phyloP scores from a whole-genome alignment of 2,113 vertebrate species.

The Sminthopsis crassicaudata region DNA sequence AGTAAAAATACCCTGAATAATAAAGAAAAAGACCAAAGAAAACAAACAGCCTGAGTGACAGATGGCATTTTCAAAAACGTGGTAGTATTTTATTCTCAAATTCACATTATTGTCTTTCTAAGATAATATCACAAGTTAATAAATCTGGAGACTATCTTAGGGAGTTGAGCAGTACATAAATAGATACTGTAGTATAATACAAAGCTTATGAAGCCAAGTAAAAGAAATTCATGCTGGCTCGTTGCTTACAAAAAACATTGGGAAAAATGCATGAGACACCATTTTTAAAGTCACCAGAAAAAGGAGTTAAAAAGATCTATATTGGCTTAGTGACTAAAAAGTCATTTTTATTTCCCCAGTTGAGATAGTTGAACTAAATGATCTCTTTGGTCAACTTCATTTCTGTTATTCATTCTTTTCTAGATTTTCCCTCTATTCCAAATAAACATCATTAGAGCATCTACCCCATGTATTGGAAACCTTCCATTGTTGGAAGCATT shows the following conservation, averaged over 20 bases:
- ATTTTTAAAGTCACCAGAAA: background rate
- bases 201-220: background rate
- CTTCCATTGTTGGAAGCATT: background rate
- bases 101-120: background rate
- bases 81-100: constrained; percentile 21
- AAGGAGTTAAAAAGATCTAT: background rate
- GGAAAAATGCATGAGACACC: background rate
- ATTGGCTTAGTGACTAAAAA: background rate
- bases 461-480: background rate
- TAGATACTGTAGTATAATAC: background rate
- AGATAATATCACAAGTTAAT: constrained; percentile 4
- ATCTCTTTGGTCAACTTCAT: background rate
- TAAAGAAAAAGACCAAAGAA: constrained; percentile 49
- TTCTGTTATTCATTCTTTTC: background rate
- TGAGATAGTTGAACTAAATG: background rate
- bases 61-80: constrained; percentile 69
- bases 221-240: background rate
- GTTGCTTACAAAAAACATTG: background rate
- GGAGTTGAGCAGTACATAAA: background rate
- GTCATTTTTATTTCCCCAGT: background rate
- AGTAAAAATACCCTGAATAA: constrained; percentile 45
- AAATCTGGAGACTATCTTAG: constrained; percentile 5
- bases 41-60: constrained; percentile 61
- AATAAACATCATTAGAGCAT: background rate
- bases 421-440: background rate